Base-by-base conservation (phyloP, 2,888 invertebrate species). In the Corythucha ciliata region DNA sequence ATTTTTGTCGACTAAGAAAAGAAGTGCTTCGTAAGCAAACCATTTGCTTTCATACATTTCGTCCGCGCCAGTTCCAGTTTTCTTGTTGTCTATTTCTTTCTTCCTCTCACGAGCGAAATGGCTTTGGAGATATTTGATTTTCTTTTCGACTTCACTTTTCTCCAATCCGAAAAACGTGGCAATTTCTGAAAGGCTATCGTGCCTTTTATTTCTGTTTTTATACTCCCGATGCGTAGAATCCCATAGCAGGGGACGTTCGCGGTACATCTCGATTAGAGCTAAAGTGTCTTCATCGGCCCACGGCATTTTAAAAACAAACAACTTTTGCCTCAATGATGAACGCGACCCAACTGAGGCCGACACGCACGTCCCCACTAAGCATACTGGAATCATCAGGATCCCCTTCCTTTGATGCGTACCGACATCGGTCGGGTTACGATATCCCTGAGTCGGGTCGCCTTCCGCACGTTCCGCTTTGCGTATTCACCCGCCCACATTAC, bases 161-260 rank as follows among this genome's bases (percentile, higher is more conserved):
- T 52, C 51, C 26, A 47, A 24, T 6, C 51, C 51, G 20, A 56
- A 54, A 7, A 24, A 50, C 10, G 39, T 29, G 27, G 48, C 52
- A n/a, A 56, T 49, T 46, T 52, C 49, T 36, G 47, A 32, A 4
- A 57, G 27, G 22, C 27, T 52, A 32, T 52, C 54, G 20, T 46
- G 52, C 41, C 48, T 29, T 46, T 54, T 54, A 18, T 49, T 49
- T 24, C 18, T 52, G 40, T 52, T 48, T 50, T 52, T 57, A 24
- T 56, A 49, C 10, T 54, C 29, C 10, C 4, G 12, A 22, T 45
- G 32, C n/a, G 14, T 27, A 6, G 45, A 16, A 18, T 45, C 32
- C 45, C 45, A 45, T 14, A 45, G 7, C 4, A 7, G 4, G 33
- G 45, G 4, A 8, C 32, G 29, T n/a, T 45, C 32, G 7, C 45